Evolutionary conservation across 2,797 vertebrate species (phyloP).

Genomic region (Macrochelys suwanniensis): DNA sequence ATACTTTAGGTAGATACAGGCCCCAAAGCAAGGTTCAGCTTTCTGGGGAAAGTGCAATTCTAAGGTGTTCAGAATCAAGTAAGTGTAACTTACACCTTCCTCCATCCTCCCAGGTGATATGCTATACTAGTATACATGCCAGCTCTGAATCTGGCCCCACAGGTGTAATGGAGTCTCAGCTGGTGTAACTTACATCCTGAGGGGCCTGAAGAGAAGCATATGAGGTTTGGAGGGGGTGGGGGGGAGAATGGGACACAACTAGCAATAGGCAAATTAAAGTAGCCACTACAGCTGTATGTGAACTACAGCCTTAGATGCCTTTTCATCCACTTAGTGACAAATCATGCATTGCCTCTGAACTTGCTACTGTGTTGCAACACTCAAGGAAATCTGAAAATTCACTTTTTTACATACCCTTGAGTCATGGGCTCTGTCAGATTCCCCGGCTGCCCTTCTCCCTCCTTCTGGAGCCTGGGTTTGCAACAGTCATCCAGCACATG

Average conservation of each 20-base stretch:
- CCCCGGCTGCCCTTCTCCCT: constrained; percentile 21
- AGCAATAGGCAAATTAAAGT: not conserved
- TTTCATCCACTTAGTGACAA: fast-evolving
- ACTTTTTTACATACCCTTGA: constrained; percentile 4
- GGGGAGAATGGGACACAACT: not conserved
- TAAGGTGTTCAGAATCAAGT: not conserved
- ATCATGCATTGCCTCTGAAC: not conserved
- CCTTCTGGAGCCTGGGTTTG: not conserved
- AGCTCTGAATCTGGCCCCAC: not conserved
- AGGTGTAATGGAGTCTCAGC: not conserved
- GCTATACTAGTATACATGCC: not conserved
- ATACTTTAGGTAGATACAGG: not conserved
- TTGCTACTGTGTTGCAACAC: not conserved
- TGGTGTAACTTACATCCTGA: too few relatives aligned
- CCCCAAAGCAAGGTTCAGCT: not conserved
- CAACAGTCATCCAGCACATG: fast-evolving
- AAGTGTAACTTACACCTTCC: not conserved
- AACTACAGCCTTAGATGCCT: not conserved
- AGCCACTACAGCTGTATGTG: not conserved
- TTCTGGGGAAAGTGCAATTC: not conserved
- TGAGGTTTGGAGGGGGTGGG: not conserved
- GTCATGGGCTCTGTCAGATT: not conserved
- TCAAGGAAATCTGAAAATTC: not conserved
- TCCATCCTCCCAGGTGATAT: not conserved
- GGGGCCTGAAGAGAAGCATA: not conserved